A percentile compares a stretch with the other conserved stretches of the same genome.
Conservation (phyloP, 2,113 vertebrate genomes). For the Glareola pratincola region DNA sequence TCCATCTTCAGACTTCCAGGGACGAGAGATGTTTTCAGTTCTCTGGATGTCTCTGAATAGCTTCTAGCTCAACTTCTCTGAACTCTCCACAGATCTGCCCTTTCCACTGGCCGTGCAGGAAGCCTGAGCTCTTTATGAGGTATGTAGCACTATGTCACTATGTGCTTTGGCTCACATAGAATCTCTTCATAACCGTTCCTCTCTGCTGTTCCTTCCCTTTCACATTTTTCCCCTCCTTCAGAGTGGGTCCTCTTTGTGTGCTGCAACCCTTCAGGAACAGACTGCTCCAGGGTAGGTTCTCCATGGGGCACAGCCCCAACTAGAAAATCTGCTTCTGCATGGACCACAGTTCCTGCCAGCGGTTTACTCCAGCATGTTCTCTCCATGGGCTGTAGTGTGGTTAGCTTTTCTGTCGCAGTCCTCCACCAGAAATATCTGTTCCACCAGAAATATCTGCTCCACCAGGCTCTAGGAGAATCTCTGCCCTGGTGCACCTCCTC, state of each 20-base stretch:
- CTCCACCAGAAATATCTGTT: background rate
- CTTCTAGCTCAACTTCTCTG: background rate
- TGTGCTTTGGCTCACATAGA: background rate
- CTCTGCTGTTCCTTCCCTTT: background rate
- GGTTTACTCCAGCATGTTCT: background rate
- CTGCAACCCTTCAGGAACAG: background rate
- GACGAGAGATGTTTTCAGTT: background rate
- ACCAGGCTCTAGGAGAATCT: background rate
- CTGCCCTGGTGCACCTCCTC: background rate
- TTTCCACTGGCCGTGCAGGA: background rate
- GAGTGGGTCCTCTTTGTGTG: background rate
- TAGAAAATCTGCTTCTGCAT: background rate
- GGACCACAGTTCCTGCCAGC: background rate
- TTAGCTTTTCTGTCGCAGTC: too few relatives aligned
- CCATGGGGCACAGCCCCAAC: background rate
- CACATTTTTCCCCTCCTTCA: background rate
- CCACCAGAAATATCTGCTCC: background rate
- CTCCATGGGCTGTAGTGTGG: background rate
- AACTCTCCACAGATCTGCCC: background rate
- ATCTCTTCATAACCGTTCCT: background rate
- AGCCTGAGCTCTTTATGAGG: background rate
- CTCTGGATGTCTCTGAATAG: background rate
- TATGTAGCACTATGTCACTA: background rate
- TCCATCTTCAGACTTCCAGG: background rate
- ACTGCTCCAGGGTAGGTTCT: background rate